These are phyloP conservation scores for Amblyteles armatorius DNA, from an alignment of 2,888 invertebrate species.

Conservation along the genomic window DNA sequence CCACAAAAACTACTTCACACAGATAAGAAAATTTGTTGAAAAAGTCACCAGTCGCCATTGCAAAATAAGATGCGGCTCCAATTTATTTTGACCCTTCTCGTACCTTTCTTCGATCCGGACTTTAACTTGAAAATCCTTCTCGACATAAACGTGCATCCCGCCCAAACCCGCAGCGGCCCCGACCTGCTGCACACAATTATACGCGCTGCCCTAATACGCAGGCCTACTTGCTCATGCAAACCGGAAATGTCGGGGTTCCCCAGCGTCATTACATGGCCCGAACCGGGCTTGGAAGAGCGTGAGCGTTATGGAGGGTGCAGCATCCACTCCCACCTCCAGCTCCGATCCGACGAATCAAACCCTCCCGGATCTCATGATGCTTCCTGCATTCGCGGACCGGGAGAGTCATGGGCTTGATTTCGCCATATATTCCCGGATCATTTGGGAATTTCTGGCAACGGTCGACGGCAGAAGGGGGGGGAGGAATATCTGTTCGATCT, in stretches of 20 bases:
- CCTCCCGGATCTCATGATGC: slow-evolving; percentile 54
- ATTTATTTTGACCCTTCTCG: background rate
- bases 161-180: background rate
- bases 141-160: slow-evolving; percentile 12
- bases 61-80: background rate
- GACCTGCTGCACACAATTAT: slow-evolving; percentile 8
- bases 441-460: slow-evolving; percentile 60
- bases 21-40: background rate
- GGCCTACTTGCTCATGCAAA: slow-evolving; percentile 38
- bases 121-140: background rate
- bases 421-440: slow-evolving; percentile 63
- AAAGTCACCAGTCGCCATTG: background rate
- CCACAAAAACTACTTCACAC: background rate
- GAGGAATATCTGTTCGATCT: slow-evolving; percentile 49
- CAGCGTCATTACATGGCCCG: slow-evolving; percentile 49
- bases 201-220: slow-evolving; percentile 42
- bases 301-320: slow-evolving; percentile 12
- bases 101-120: background rate
- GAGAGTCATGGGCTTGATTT: slow-evolving; percentile 62
- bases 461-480: slow-evolving; percentile 2
- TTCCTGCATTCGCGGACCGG: slow-evolving; percentile 53
- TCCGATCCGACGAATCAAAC: slow-evolving; percentile 17
- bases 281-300: slow-evolving; percentile 28
- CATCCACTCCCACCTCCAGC: background rate
- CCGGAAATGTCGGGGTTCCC: slow-evolving; percentile 51